Conservation (phyloP, 2,888 invertebrate genomes). For the Atethmia centrago region DNA sequence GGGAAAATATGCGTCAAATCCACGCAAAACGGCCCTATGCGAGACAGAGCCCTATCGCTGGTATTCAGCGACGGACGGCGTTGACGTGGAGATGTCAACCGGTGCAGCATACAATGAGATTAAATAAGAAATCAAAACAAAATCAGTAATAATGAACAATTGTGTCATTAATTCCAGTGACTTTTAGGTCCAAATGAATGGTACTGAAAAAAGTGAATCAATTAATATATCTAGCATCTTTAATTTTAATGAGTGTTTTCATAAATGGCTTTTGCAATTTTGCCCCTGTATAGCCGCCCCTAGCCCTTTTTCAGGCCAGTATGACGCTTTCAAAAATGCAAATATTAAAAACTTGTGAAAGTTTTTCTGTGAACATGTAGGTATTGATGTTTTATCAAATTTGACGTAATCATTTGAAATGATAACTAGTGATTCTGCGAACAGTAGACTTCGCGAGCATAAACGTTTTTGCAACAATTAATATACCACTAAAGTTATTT, state of each 20-base stretch:
- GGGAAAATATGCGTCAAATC: no score
- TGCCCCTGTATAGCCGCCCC: background rate
- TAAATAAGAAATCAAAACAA: no score
- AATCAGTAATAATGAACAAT: background rate
- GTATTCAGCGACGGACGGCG: no score
- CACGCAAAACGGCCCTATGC: no score
- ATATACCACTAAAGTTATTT: no score
- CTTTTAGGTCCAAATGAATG: background rate
- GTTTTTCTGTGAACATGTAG: background rate
- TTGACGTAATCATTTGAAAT: constrained; percentile 16
- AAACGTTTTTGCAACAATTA: no score
- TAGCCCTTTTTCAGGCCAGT: background rate
- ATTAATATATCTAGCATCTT: background rate
- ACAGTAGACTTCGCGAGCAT: no score
- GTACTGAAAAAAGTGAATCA: background rate
- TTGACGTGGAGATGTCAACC: no score
- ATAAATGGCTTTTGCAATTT: background rate
- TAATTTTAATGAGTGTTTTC: background rate
- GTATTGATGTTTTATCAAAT: background rate
- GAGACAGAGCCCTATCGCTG: no score
- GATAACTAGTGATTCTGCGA: no score
- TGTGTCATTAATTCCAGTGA: background rate
- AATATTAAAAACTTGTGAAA: background rate
- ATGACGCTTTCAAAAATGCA: background rate
- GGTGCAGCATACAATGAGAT: no score